Conservation (phyloP, 1,140 invertebrate species). For the Drosophila subpulchrella region DNA sequence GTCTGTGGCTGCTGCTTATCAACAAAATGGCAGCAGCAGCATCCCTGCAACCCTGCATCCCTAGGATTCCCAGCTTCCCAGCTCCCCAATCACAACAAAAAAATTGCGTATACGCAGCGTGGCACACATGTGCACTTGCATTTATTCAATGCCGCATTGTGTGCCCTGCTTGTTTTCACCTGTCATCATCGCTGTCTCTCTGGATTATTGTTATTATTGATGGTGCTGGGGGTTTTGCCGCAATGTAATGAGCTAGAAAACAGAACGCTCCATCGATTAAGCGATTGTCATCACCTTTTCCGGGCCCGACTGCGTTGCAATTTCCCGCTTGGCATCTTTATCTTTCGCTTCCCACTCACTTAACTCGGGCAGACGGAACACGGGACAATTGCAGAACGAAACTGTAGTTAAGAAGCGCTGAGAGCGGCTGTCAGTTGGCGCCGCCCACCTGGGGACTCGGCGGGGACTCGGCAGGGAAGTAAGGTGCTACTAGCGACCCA, state of each 20-base stretch:
- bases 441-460: constrained; percentile 17
- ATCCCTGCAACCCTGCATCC: background rate
- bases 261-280: constrained; percentile 26
- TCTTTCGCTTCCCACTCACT: constrained; percentile 47
- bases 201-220: constrained; percentile 52
- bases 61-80: background rate
- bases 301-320: constrained; percentile 28
- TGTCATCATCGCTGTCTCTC: constrained; percentile 25
- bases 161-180: constrained; percentile 17
- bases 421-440: constrained; percentile 48
- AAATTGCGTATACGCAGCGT: constrained; percentile 66
- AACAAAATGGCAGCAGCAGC: constrained; percentile 65
- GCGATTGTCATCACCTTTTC: constrained; percentile 29
- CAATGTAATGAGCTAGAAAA: constrained; percentile 31
- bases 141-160: constrained; percentile 8
- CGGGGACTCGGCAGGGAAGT: background rate
- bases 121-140: constrained; percentile 17
- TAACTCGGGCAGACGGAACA: constrained; percentile 37
- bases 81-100: constrained; percentile 10
- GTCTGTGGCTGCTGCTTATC: constrained; percentile 56
- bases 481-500: background rate
- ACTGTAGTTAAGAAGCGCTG: constrained; percentile 44
- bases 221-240: constrained; percentile 3
- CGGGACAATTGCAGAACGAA: background rate
- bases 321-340: constrained; percentile 41